These are phyloP conservation scores for Dryococelus australis DNA, from an alignment of 2,888 invertebrate species.

Conservation along the genomic window DNA sequence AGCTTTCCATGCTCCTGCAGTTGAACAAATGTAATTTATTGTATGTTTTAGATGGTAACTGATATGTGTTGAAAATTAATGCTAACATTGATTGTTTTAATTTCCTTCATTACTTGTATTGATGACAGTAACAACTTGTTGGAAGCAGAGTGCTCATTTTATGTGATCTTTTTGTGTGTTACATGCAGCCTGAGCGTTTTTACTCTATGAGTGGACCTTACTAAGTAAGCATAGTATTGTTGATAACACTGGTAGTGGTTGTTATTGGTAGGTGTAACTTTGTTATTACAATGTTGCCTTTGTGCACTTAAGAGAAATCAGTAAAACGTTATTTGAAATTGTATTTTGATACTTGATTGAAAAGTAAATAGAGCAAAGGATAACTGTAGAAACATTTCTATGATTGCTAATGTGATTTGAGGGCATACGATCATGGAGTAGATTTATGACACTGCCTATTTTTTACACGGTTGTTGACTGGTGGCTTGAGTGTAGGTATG, in stretches of 20 bases:
- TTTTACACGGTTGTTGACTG: neutral
- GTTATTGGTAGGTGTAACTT: neutral
- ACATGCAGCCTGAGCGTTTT: constrained; percentile 40
- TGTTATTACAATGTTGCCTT: neutral
- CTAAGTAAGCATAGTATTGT: constrained; percentile 34
- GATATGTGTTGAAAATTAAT: too few relatives aligned
- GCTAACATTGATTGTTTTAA: too few relatives aligned
- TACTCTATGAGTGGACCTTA: constrained; percentile 43
- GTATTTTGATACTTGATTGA: constrained; percentile 13
- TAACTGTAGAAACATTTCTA: neutral
- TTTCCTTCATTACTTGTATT: too few relatives aligned
- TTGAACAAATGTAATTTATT: too few relatives aligned
- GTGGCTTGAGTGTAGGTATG: neutral
- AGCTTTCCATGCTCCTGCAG: too few relatives aligned
- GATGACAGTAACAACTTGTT: too few relatives aligned
- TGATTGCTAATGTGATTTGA: neutral
- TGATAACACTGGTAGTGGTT: neutral
- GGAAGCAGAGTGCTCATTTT: neutral
- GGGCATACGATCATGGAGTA: neutral
- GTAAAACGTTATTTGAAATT: neutral
- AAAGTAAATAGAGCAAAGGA: neutral
- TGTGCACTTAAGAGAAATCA: neutral
- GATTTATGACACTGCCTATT: neutral
- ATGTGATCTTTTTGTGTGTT: constrained; percentile 26
- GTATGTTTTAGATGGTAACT: too few relatives aligned